Conservation (phyloP, 1,140 invertebrate species). For the Venustaconcha ellipsiformis region DNA sequence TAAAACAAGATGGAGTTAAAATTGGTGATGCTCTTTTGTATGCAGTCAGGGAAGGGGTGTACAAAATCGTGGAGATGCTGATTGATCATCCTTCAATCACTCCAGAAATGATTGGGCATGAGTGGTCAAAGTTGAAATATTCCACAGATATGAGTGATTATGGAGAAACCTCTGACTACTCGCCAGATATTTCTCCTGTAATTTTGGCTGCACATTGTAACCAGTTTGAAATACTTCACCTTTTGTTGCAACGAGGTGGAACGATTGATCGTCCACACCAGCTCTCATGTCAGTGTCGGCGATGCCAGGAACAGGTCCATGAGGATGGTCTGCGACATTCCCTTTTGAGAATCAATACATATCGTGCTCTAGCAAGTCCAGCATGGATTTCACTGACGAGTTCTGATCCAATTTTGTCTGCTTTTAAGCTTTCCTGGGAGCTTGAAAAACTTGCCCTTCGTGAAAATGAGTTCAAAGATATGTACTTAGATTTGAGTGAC, state of each 20-base stretch:
- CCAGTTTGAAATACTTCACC: conserved; percentile 68
- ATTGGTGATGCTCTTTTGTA: conserved; percentile 69
- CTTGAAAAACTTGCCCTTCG: conserved; percentile 66
- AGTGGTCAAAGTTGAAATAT: conserved; percentile 54
- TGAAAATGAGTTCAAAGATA: conserved; percentile 73
- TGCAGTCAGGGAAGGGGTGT: conserved; percentile 71
- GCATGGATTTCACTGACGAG: conserved; percentile 77
- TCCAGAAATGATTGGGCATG: conserved; percentile 57
- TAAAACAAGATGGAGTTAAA: conserved; percentile 62
- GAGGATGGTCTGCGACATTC: conserved; percentile 65
- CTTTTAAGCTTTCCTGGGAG: conserved; percentile 75
- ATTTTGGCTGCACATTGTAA: conserved; percentile 68
- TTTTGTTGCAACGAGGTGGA: conserved; percentile 65
- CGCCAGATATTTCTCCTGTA: conserved; percentile 65
- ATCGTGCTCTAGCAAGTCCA: conserved; percentile 66
- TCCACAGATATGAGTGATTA: conserved; percentile 26
- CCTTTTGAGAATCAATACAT: conserved; percentile 67
- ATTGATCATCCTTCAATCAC: conserved; percentile 72
- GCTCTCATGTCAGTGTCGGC: conserved; percentile 74
- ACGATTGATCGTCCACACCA: conserved; percentile 72
- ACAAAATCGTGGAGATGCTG: conserved; percentile 74
- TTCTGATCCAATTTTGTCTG: conserved; percentile 77
- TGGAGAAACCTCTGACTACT: conserved; percentile 63
- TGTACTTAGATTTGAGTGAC: conserved; percentile 72
- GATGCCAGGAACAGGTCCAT: conserved; percentile 71